phyloP scores from a whole-genome alignment of 2,797 vertebrate species.

The Sebastolobus alascanus region DNA sequence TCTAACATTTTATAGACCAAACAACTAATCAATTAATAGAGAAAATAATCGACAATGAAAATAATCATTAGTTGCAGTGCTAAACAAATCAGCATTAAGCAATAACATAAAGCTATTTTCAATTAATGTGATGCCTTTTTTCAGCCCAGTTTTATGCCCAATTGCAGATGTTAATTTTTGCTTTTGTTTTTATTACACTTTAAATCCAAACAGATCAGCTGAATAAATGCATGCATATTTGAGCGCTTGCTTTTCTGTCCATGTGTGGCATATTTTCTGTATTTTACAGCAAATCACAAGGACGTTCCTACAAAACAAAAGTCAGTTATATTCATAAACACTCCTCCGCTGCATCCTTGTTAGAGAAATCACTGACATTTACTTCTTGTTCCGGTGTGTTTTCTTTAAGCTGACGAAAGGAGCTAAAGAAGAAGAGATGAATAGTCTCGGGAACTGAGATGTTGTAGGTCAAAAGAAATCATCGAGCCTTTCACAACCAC shows the following conservation, averaged over 20 bases:
- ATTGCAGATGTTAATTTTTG: conserved; percentile 9
- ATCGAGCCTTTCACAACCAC: conserved; percentile 59
- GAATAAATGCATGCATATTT: conserved; percentile 34
- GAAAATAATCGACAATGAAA: too few relatives aligned
- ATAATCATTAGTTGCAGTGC: too few relatives aligned
- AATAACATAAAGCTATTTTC: background rate
- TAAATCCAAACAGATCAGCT: conserved; percentile 1
- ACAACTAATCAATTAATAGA: too few relatives aligned
- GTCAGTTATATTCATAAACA: conserved; percentile 46
- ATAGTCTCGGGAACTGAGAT: conserved; percentile 42
- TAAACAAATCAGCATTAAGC: background rate
- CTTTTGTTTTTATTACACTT: conserved; percentile 2
- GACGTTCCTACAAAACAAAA: conserved; percentile 8
- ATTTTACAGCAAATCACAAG: conserved; percentile 45
- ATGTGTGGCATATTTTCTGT: conserved; percentile 3
- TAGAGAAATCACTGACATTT: conserved; percentile 32
- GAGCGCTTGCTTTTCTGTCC: conserved; percentile 15
- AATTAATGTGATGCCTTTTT: background rate
- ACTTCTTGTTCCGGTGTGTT: conserved; percentile 21
- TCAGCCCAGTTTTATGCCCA: background rate
- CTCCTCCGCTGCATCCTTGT: conserved; percentile 26
- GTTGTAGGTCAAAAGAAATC: conserved; percentile 61
- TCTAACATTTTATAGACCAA: too few relatives aligned
- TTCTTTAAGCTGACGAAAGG: conserved; percentile 24
- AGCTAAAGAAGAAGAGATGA: conserved; percentile 48